phyloP scores from a whole-genome alignment of 2,888 invertebrate genomes.

The Monoplex corrugatus region DNA sequence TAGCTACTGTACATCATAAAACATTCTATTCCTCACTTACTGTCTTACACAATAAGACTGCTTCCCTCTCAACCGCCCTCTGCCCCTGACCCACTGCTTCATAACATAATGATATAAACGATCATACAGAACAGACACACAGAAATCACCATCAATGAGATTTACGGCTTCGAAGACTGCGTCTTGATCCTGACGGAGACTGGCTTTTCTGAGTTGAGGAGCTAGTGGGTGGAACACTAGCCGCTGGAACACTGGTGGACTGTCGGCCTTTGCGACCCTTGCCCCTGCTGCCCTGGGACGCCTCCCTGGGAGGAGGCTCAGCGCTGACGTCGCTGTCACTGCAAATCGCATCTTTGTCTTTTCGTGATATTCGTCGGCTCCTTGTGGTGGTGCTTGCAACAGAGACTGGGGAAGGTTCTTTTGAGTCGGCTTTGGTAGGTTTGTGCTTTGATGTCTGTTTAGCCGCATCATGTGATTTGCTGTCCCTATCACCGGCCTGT shows the following conservation, averaged over 20 bases:
- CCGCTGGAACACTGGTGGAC: not conserved
- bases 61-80: too few species aligned
- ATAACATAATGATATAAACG: too few species aligned
- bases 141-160: not conserved
- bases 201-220: not conserved
- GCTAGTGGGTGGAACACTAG: not conserved
- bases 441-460: not conserved
- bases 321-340: conserved; percentile 21
- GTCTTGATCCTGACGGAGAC: not conserved
- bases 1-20: too few species aligned
- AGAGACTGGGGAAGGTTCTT: not conserved
- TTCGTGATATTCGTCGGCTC: not conserved
- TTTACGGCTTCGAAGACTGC: conserved; percentile 42
- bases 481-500: not conserved
- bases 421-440: conserved; percentile 21
- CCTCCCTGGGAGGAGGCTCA: not conserved
- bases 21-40: too few species aligned
- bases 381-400: not conserved
- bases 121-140: not conserved
- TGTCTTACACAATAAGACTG: too few species aligned
- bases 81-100: too few species aligned
- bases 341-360: not conserved
- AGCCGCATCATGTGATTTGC: not conserved
- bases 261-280: conserved; percentile 10
- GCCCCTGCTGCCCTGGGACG: not conserved